These are phyloP conservation scores for Tineola bisselliella DNA, from an alignment of 2,888 invertebrate genomes.

Conservation along the genomic window DNA sequence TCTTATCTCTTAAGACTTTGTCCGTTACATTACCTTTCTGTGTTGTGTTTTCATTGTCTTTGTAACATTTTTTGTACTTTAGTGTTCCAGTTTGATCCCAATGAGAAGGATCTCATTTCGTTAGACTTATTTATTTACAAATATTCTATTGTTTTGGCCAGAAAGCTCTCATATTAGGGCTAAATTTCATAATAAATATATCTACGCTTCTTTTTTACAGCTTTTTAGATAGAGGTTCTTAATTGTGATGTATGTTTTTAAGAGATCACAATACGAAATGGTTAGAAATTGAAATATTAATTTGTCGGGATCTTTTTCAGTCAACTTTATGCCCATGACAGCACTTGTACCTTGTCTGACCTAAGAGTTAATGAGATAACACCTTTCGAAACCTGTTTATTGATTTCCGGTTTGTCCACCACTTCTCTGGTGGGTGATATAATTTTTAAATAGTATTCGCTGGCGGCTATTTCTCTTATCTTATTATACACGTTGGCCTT, in stretches of 20 bases:
- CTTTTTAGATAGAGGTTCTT: no score
- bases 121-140: no score
- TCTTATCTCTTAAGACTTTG: constrained; percentile 6
- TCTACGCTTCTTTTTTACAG: neutral
- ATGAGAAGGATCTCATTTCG: no score
- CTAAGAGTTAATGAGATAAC: constrained; percentile 20
- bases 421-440: constrained; percentile 4
- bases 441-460: neutral
- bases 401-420: constrained; percentile 31
- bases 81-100: no score
- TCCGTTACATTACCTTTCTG: neutral
- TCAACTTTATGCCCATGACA: neutral
- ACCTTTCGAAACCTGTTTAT: constrained; percentile 51
- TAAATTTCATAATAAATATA: no score
- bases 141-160: no score
- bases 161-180: no score
- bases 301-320: neutral
- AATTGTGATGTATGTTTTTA: no score
- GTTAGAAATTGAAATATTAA: no score
- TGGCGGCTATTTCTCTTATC: constrained; percentile 5
- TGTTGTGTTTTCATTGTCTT: neutral
- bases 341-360: constrained; percentile 2
- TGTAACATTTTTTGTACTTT: no score
- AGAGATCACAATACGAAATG: no score
- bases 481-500: no score